Conservation (phyloP, 2,113 vertebrate genomes). For the human region DNA sequence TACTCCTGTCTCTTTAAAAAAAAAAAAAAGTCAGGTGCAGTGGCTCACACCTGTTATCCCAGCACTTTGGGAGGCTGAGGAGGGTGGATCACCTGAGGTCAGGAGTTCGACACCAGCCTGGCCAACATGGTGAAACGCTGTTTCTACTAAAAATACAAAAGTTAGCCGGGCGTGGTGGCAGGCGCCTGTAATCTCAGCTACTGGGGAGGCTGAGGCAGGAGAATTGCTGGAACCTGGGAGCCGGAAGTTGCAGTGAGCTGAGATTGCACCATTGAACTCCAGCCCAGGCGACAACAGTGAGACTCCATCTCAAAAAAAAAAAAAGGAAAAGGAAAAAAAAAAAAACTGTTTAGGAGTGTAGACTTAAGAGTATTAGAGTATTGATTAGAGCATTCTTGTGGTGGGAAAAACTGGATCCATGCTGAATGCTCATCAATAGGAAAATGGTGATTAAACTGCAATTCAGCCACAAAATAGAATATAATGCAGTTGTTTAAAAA, state of each 20-base stretch:
- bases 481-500: background rate
- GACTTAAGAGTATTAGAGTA: background rate
- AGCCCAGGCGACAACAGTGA: background rate
- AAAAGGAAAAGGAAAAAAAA: background rate
- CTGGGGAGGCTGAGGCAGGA: background rate
- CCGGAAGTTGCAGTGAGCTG: background rate
- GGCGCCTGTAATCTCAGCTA: background rate
- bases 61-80: too few species aligned
- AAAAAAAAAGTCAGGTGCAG: too few species aligned
- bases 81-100: too few species aligned
- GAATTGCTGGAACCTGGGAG: background rate
- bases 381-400: background rate
- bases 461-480: background rate
- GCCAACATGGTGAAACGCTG: too few species aligned
- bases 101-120: too few species aligned
- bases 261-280: background rate
- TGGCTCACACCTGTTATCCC: too few species aligned
- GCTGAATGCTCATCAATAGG: background rate
- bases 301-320: background rate
- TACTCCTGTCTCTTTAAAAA: background rate
- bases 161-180: background rate
- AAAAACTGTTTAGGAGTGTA: background rate
- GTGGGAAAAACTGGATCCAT: conserved; percentile 7
- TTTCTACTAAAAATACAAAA: too few species aligned
- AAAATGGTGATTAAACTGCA: background rate